Conservation (phyloP, 2,113 vertebrate species). For the Petaurus breviceps region DNA sequence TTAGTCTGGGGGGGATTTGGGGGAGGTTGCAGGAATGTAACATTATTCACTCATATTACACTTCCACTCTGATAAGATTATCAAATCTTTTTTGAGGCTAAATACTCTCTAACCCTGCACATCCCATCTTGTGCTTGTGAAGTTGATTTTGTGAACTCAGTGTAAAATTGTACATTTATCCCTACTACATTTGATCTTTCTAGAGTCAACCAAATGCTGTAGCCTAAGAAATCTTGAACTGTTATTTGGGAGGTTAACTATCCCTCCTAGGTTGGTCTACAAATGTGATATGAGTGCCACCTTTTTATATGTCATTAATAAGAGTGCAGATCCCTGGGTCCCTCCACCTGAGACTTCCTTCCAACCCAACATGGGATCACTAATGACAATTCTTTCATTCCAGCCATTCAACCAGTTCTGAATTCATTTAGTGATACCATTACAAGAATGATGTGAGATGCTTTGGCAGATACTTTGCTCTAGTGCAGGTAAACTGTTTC, state of each 20-base stretch:
- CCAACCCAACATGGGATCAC: neutral
- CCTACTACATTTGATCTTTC: neutral
- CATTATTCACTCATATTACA: neutral
- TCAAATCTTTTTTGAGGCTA: neutral
- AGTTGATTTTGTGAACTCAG: neutral
- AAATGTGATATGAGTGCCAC: neutral
- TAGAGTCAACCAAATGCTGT: neutral
- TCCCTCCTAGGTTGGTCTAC: neutral
- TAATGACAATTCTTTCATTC: neutral
- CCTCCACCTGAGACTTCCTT: neutral
- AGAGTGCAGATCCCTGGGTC: neutral
- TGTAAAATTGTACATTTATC: neutral
- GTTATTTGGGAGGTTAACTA: neutral
- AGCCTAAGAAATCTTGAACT: neutral
- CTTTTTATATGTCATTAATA: neutral
- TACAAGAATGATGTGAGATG: neutral
- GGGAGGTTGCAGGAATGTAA: neutral
- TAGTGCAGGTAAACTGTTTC: neutral
- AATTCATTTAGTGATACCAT: neutral
- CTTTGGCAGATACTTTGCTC: neutral
- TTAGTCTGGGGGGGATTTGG: neutral
- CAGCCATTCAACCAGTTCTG: neutral
- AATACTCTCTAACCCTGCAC: neutral
- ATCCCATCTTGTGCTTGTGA: neutral
- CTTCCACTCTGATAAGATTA: neutral